Conservation (phyloP, 2,797 vertebrate genomes). For the Rhadinocentrus ornatus region DNA sequence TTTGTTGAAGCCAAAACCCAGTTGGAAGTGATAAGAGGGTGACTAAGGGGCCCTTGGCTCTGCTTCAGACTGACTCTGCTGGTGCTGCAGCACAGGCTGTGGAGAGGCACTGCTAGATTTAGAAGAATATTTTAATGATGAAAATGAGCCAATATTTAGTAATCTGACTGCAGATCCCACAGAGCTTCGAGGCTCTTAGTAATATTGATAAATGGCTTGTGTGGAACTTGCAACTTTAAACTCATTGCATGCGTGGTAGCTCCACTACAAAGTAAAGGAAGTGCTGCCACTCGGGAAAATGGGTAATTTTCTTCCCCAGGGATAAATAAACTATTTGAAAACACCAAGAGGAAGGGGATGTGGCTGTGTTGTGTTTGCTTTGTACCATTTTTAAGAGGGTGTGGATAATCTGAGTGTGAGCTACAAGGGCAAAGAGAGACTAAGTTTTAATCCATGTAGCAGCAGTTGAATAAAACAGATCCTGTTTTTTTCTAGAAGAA, state of each 20-base stretch:
- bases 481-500: background rate
- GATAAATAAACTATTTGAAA: constrained; percentile 80
- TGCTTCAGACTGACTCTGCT: constrained; percentile 53
- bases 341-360: constrained; percentile 81
- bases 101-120: constrained; percentile 39
- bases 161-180: constrained; percentile 7
- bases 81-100: constrained; percentile 30
- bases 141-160: constrained; percentile 30
- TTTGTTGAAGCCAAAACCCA: constrained; percentile 46
- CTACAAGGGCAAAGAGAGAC: constrained; percentile 51
- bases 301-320: constrained; percentile 63
- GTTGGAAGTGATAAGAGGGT: constrained; percentile 35
- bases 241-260: constrained; percentile 50
- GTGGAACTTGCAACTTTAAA: constrained; percentile 34
- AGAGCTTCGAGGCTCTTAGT: constrained; percentile 2
- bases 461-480: constrained; percentile 1
- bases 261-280: constrained; percentile 74
- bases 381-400: constrained; percentile 57
- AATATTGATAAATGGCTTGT: constrained; percentile 10
- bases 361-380: constrained; percentile 69
- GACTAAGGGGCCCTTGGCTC: constrained; percentile 53
- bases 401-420: constrained; percentile 59
- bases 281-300: constrained; percentile 71
- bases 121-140: constrained; percentile 49
- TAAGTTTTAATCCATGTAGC: constrained; percentile 12